Percentiles rank a stretch among this genome's conserved stretches.
These are phyloP conservation scores for Sesamia nonagrioides DNA, from an alignment of 1,140 invertebrate genomes.

Conservation along the genomic window DNA sequence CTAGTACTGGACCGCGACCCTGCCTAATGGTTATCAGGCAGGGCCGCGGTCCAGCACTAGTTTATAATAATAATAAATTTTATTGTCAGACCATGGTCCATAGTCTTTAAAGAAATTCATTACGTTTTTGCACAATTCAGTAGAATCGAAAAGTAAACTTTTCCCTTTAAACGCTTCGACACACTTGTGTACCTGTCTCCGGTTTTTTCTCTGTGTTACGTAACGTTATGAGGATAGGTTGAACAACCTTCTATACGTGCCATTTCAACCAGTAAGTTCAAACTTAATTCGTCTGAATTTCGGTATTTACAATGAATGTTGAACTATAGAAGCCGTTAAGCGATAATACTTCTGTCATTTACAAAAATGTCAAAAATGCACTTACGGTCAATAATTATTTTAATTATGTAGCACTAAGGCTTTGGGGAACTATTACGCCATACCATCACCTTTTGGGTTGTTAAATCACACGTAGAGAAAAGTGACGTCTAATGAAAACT, in stretches of 20 bases:
- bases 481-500: no score
- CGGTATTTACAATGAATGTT: constrained; percentile 2
- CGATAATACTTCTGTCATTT: background rate
- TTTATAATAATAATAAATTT: no score
- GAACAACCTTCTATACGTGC: constrained; percentile 8
- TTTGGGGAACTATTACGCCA: no score
- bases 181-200: background rate
- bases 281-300: background rate
- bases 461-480: no score
- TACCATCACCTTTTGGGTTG: no score
- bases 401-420: background rate
- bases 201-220: background rate
- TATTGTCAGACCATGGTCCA: no score
- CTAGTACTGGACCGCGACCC: no score
- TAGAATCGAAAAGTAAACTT: background rate
- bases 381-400: background rate
- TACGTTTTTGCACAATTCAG: background rate
- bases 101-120: background rate
- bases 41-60: no score
- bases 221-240: constrained; percentile 2
- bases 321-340: background rate
- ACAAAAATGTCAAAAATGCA: background rate
- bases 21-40: no score
- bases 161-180: background rate
- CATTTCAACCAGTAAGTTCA: background rate